A percentile compares a stretch with the other conserved stretches of the same genome.
phyloP scores from a whole-genome alignment of 2,797 vertebrate species.

The Phoxinus dragarum region DNA sequence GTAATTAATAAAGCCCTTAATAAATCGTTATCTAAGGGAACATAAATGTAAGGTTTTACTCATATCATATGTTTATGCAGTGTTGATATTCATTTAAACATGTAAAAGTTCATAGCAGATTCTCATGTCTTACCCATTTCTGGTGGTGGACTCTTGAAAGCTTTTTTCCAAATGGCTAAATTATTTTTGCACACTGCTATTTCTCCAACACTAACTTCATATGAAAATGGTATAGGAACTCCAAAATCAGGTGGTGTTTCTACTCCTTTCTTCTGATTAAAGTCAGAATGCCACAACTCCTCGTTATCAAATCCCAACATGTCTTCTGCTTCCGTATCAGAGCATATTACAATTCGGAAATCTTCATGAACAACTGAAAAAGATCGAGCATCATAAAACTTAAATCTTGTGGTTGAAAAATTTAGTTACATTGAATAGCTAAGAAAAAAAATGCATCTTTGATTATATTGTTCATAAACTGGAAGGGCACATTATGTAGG shows the following conservation, averaged over 20 bases:
- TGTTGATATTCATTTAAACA: not conserved
- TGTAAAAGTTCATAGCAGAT: not conserved
- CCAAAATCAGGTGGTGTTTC: not conserved
- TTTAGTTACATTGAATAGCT: too few relatives aligned
- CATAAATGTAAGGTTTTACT: not conserved
- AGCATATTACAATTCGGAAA: accelerated
- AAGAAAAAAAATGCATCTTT: too few relatives aligned
- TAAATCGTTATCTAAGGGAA: not conserved
- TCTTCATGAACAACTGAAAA: not conserved
- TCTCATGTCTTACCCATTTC: conserved; percentile 30
- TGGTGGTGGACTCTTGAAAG: not conserved
- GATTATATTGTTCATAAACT: too few relatives aligned
- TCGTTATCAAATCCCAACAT: not conserved
- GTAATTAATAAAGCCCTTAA: too few relatives aligned
- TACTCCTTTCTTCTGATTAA: not conserved
- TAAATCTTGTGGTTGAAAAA: accelerated
- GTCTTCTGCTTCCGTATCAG: conserved; percentile 6
- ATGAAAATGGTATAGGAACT: not conserved
- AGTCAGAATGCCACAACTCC: not conserved
- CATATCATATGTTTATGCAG: too few relatives aligned
- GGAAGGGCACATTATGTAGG: too few relatives aligned
- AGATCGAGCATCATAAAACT: not conserved
- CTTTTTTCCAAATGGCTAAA: accelerated
- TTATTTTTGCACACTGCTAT: accelerated
- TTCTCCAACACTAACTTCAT: accelerated